Base-by-base conservation (phyloP, 2,797 vertebrate genomes). In the Streptopelia turtur region DNA sequence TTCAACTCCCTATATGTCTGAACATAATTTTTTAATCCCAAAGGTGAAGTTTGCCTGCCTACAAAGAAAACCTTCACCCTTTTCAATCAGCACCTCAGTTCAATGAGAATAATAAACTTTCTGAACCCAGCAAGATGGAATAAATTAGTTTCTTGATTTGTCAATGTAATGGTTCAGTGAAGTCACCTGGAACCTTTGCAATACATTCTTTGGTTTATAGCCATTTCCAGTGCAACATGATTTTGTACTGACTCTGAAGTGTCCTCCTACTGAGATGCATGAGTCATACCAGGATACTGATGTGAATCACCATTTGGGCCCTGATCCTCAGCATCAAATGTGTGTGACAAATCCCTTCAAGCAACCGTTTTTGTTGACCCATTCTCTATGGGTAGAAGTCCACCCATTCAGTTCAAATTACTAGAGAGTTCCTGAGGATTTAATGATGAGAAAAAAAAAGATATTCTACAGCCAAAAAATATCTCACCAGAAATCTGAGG, bases 131-230 rank as follows among this genome's bases (percentile, higher is more conserved):
- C 33, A 60, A 55, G 31, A 70, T 13, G 13, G 20, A 60, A 82
- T 47, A 69, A 82, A 74, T 35, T 7, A 79, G 66, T 79, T 81
- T 24, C 55, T 72, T 79, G 53, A 84, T 82, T 94, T 87, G 35
- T 65, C 74, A 56, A 4, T 70, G 39, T 45, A 82, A 70, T 60
- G 60, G 47, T 72, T 94, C 35, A 35, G 39, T 69, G 65, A 94
- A 90, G 83, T 93, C 85, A 94, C 77, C 70, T 93, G 89, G 70
- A 96, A 93, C 31, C 57, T 90, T 83, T 88, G 50, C 61, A 90
- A 77, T 69, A 83, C 49, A 37, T 70, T 78, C 63, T 75, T 93
- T 74, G 53, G 47, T 94, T 94, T 91, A 79, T 35, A 87, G 53
- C 11, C 39, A 33, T 76, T 94, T 93, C 85, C 77, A 93, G 39